Conservation (phyloP, 2,888 invertebrate genomes). For the Trypoxylon attenuatum region DNA sequence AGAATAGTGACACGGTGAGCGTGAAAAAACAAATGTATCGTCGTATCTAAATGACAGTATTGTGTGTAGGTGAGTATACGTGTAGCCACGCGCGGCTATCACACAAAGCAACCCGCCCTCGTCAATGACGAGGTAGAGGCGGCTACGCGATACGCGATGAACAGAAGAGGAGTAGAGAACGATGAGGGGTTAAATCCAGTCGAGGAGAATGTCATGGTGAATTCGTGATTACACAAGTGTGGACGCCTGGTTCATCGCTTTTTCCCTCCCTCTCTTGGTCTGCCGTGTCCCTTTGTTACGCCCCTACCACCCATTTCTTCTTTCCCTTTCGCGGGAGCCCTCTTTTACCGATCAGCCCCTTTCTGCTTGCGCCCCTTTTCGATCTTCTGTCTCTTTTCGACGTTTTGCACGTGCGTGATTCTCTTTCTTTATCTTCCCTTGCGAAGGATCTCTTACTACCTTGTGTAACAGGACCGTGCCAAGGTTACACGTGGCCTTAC, state of each 20-base stretch:
- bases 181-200: neutral
- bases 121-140: constrained; percentile 32
- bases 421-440: too few relatives aligned
- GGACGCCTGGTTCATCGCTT: neutral
- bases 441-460: too few relatives aligned
- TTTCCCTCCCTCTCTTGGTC: too few relatives aligned
- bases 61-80: neutral
- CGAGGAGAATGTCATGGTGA: neutral
- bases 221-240: neutral
- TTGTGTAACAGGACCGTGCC: too few relatives aligned
- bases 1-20: constrained; percentile 58
- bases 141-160: constrained; percentile 1
- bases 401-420: too few relatives aligned
- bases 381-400: too few relatives aligned
- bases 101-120: neutral
- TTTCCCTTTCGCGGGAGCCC: neutral
- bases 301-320: too few relatives aligned
- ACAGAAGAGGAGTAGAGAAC: neutral
- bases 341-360: neutral
- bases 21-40: constrained; percentile 53
- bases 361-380: neutral
- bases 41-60: neutral
- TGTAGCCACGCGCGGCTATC: constrained; percentile 1
- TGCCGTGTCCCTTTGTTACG: too few relatives aligned
- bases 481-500: too few relatives aligned